Conservation (phyloP, 53 echinoderm and acorn worm genomes). For the Holothuria leucospilota region DNA sequence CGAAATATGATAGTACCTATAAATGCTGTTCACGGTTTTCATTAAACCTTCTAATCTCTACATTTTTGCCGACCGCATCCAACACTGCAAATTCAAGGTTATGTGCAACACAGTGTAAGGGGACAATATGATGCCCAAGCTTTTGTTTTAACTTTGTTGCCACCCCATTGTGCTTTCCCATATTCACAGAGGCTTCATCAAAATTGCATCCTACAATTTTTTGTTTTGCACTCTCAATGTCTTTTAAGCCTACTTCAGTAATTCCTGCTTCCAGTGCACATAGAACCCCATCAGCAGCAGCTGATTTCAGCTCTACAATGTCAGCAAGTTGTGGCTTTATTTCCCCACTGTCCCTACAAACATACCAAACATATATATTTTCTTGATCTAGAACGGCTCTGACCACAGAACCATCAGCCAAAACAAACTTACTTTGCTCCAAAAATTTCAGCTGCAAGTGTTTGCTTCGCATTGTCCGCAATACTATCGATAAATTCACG, state of each 20-base stretch:
- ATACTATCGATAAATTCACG: slow-evolving; percentile 3
- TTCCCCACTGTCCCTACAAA: background rate
- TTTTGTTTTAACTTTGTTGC: background rate
- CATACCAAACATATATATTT: background rate
- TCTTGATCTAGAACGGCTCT: background rate
- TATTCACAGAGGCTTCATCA: too few species aligned
- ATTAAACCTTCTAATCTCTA: too few species aligned
- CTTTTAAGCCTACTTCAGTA: too few species aligned
- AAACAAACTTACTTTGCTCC: background rate
- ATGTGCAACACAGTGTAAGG: slow-evolving; percentile 6
- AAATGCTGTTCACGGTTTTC: too few species aligned
- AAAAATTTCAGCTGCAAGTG: background rate
- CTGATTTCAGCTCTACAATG: background rate
- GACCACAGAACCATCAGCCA: background rate
- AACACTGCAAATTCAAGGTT: background rate
- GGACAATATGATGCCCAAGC: background rate
- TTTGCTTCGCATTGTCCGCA: background rate
- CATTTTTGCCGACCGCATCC: slow-evolving; percentile 3
- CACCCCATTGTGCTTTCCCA: background rate
- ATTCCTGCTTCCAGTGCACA: too few species aligned
- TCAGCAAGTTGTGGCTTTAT: background rate
- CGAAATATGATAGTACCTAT: too few species aligned
- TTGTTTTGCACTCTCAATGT: too few species aligned
- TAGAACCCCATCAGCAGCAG: too few species aligned
- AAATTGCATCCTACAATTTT: too few species aligned